phyloP scores from a whole-genome alignment of 2,888 invertebrate genomes.

The Spisula solida region DNA sequence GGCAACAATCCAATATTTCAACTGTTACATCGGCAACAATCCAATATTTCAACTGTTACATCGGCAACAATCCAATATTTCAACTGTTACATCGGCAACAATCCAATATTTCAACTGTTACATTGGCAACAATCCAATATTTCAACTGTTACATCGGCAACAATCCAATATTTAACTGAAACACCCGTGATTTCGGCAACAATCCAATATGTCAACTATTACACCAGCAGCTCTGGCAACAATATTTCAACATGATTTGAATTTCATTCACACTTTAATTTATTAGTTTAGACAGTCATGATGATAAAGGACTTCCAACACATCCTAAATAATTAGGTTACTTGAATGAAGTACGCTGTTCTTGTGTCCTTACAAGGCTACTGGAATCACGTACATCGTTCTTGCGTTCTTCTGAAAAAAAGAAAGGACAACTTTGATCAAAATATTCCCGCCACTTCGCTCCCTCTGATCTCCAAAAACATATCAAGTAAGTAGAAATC shows the following conservation, averaged over 20 bases:
- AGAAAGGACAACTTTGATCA: neutral
- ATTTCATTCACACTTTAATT: constrained; percentile 12
- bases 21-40: neutral
- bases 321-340: neutral
- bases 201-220: neutral
- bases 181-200: neutral
- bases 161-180: no score
- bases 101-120: neutral
- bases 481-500: neutral
- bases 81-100: neutral
- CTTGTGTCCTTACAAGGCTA: neutral
- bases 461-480: no score
- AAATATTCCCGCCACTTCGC: no score
- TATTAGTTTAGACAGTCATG: neutral
- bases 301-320: neutral
- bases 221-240: neutral
- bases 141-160: neutral
- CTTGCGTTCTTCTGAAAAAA: neutral
- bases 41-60: neutral
- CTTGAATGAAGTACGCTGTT: no score
- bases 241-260: neutral
- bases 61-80: neutral
- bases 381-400: neutral
- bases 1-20: neutral
- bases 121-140: neutral